A percentile compares a stretch with the other conserved stretches of the same genome.
These are phyloP conservation scores for Horisme vitalbata DNA, from an alignment of 2,888 invertebrate species.

Conservation along the genomic window DNA sequence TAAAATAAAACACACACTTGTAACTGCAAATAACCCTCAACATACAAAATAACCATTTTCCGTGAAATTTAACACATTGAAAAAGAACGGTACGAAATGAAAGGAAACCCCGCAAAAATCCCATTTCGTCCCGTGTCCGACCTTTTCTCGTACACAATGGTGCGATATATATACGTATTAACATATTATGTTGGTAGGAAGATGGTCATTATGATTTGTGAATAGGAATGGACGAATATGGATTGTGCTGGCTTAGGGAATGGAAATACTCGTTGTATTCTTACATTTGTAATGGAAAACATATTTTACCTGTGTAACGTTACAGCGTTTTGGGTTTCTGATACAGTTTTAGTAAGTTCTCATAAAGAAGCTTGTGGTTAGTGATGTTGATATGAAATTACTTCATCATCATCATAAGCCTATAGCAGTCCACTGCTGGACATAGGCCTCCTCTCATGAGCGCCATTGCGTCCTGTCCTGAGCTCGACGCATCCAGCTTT, in stretches of 20 bases:
- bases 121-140: slow-evolving; percentile 66
- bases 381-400: too few relatives aligned
- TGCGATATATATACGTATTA: slow-evolving; percentile 59
- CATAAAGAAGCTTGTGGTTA: too few relatives aligned
- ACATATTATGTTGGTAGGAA: slow-evolving; percentile 58
- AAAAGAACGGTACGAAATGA: slow-evolving; percentile 40
- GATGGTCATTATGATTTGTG: slow-evolving; percentile 66
- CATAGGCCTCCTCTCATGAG: too few relatives aligned
- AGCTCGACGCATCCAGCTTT: too few relatives aligned
- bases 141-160: slow-evolving; percentile 59
- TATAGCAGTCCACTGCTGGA: too few relatives aligned
- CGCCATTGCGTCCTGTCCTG: too few relatives aligned
- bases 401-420: too few relatives aligned
- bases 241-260: slow-evolving; percentile 42
- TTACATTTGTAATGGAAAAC: slow-evolving; percentile 27
- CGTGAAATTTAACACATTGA: slow-evolving; percentile 78
- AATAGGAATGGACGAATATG: slow-evolving; percentile 46
- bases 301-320: slow-evolving; percentile 10
- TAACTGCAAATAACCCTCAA: slow-evolving; percentile 30
- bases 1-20: slow-evolving; percentile 7
- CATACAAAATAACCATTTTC: slow-evolving; percentile 68
- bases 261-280: slow-evolving; percentile 52
- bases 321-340: background rate
- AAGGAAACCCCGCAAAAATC: slow-evolving; percentile 60
- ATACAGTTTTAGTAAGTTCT: too few relatives aligned